Conservation (phyloP, 2,797 vertebrate genomes). For the Mycteria americana region DNA sequence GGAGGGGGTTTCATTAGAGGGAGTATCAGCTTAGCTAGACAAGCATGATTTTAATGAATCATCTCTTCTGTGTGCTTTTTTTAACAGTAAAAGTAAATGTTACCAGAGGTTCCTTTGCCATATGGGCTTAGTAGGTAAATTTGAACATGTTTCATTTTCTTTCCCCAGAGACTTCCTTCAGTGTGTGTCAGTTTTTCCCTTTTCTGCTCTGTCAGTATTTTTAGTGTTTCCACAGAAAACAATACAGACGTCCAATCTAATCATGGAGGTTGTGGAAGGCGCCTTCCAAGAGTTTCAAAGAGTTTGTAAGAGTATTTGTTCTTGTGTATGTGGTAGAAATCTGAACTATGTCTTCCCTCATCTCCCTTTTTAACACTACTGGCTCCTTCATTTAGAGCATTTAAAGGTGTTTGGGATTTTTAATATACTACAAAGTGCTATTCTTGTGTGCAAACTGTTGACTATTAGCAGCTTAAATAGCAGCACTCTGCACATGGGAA, state of each 20-base stretch:
- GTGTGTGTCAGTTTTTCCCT: background rate
- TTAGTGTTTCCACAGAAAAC: background rate
- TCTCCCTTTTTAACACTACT: background rate
- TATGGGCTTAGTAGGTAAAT: background rate
- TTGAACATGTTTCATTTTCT: background rate
- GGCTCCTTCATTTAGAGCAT: background rate
- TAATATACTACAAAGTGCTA: background rate
- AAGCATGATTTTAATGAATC: background rate
- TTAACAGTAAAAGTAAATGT: slow-evolving; percentile 35
- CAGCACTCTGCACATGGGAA: background rate
- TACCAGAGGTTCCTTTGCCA: background rate
- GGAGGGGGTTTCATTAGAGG: background rate
- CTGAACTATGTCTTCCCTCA: background rate
- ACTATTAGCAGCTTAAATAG: background rate
- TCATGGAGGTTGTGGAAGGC: background rate
- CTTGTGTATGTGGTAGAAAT: background rate
- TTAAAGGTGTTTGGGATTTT: background rate
- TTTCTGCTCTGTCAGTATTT: background rate
- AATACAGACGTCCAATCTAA: fast-evolving
- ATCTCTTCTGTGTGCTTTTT: background rate
- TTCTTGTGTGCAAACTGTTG: background rate
- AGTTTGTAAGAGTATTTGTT: background rate
- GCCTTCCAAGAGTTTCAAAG: background rate
- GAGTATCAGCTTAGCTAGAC: background rate
- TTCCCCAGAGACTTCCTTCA: background rate